These are phyloP conservation scores for Geothlypis trichas DNA, from an alignment of 2,113 vertebrate species.

Conservation along the genomic window DNA sequence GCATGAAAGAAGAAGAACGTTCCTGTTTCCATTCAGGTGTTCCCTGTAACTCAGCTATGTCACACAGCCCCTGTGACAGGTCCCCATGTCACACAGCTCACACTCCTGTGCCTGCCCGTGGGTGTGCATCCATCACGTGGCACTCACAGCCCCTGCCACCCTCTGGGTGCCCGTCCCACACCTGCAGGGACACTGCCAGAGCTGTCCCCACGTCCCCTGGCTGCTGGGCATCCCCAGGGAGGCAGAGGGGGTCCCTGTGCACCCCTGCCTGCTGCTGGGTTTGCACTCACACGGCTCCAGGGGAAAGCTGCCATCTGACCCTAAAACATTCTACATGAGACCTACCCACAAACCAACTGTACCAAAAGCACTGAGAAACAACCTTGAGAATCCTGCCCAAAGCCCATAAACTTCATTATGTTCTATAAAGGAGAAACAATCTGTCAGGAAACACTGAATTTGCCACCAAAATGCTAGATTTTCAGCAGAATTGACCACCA, in stretches of 20 bases:
- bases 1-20: background rate
- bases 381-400: background rate
- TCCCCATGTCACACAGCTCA: background rate
- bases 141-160: background rate
- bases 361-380: background rate
- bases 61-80: background rate
- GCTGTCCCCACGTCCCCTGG: background rate
- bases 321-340: background rate
- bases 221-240: background rate
- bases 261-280: rapidly evolving
- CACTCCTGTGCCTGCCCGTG: background rate
- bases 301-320: background rate
- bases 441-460: background rate
- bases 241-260: background rate
- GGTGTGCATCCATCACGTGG: rapidly evolving
- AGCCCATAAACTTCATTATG: background rate
- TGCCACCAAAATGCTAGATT: background rate
- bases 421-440: background rate
- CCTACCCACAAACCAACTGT: background rate
- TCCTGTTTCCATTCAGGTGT: background rate
- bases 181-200: background rate
- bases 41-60: background rate
- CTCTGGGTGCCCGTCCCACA: background rate
- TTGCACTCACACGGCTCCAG: background rate
- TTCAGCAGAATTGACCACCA: background rate